Evolutionary conservation across 2,113 vertebrate species (phyloP).

Genomic region (Paradoxurus hermaphroditus): DNA sequence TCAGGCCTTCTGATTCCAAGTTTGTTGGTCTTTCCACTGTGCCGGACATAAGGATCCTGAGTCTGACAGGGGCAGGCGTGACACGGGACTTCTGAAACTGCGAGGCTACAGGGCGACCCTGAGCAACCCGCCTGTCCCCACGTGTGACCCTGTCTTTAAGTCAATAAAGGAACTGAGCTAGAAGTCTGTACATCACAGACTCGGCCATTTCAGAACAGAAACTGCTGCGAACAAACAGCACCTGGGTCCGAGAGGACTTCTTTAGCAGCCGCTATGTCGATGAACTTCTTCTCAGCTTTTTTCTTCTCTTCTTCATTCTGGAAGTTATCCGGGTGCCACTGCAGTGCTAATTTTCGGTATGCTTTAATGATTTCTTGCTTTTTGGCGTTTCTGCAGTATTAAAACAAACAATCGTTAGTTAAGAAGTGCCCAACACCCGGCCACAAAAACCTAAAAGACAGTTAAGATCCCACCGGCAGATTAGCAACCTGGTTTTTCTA

Average conservation of each 20-base stretch:
- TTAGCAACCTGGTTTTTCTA: not conserved
- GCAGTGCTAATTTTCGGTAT: conserved; percentile 95
- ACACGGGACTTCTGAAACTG: not conserved
- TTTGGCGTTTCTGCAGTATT: conserved; percentile 89
- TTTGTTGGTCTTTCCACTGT: not conserved
- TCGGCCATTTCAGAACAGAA: fast-evolving
- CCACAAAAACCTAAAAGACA: not conserved
- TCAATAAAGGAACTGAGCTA: not conserved
- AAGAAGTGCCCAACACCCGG: not conserved
- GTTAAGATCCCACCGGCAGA: not conserved
- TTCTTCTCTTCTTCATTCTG: conserved; percentile 96
- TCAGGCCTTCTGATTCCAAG: not conserved
- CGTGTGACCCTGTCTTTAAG: not conserved
- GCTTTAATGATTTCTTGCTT: conserved; percentile 99
- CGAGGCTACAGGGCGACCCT: not conserved
- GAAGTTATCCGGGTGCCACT: conserved; percentile 99
- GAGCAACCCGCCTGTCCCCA: not conserved
- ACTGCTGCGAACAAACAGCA: conserved; percentile 53
- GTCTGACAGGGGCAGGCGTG: not conserved
- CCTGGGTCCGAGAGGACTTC: conserved; percentile 98
- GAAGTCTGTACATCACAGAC: fast-evolving
- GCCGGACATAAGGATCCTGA: not conserved
- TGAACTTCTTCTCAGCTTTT: conserved; percentile 97
- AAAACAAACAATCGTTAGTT: not conserved
- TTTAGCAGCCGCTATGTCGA: conserved; percentile 98